These are phyloP conservation scores for Strigamia maritima DNA, from an alignment of 2,888 invertebrate species.

Conservation along the genomic window DNA sequence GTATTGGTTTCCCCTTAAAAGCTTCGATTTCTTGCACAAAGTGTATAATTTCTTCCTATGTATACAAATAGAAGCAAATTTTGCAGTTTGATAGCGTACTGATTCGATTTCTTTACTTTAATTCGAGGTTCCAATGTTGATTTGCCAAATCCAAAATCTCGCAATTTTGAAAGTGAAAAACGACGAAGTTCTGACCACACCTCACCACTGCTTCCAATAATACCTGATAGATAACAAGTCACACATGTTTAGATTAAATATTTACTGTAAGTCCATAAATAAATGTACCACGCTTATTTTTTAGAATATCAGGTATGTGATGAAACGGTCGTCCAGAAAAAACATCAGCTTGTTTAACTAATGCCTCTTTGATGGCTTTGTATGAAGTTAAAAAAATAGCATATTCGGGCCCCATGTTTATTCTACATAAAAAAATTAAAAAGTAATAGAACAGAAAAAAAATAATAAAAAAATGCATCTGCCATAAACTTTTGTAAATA, in stretches of 20 bases:
- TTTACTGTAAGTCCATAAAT: not conserved
- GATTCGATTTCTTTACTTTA: not conserved
- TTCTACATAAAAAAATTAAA: not conserved
- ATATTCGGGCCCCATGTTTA: not conserved
- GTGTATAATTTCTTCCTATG: not conserved
- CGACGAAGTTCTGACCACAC: not conserved
- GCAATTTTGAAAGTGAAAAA: not conserved
- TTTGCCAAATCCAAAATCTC: not conserved
- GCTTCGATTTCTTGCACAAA: not conserved
- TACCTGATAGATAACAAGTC: not conserved
- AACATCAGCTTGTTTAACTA: not conserved
- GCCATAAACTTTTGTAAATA: not conserved
- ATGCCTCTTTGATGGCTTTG: not conserved
- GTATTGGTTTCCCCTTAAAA: not conserved
- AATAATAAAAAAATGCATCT: not conserved
- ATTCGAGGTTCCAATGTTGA: not conserved
- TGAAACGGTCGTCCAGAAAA: not conserved
- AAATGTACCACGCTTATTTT: not conserved
- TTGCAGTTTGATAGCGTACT: not conserved
- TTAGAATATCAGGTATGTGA: not conserved
- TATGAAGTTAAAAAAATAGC: not conserved
- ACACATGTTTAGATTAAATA: too few relatives aligned
- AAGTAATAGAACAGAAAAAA: not conserved
- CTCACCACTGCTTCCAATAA: not conserved
- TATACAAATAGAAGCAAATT: not conserved